These are phyloP conservation scores for Brachypodius melanocephalos DNA, from an alignment of 2,113 vertebrate genomes.

Conservation along the genomic window DNA sequence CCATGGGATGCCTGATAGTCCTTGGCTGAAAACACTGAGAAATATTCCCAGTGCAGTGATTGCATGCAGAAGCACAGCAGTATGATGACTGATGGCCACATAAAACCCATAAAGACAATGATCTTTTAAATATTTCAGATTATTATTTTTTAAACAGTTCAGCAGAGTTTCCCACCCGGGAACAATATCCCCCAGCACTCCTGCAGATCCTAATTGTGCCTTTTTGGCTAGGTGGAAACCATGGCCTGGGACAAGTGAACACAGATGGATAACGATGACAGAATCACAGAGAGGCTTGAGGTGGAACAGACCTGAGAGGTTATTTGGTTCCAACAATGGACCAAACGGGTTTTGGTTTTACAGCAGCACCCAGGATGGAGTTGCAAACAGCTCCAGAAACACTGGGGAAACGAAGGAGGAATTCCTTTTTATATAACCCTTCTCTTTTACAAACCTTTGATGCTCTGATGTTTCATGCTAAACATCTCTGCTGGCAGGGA, in stretches of 20 bases:
- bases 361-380: not conserved
- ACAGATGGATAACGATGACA: fast-evolving
- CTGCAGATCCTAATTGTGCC: not conserved
- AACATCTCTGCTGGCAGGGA: not conserved
- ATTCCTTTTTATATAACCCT: not conserved
- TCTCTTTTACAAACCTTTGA: not conserved
- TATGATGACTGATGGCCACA: not conserved
- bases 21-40: not conserved
- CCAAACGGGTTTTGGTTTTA: not conserved
- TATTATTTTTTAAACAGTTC: not conserved
- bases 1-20: not conserved
- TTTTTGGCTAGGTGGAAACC: not conserved
- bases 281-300: not conserved
- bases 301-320: not conserved
- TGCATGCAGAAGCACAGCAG: not conserved
- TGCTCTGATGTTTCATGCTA: not conserved
- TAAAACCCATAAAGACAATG: not conserved
- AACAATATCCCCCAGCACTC: not conserved
- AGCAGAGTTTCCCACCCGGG: not conserved
- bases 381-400: not conserved
- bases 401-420: not conserved
- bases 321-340: not conserved
- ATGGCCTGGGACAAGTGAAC: not conserved
- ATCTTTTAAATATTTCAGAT: not conserved
- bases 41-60: not conserved